Conservation (phyloP, 2,113 vertebrate genomes). For the Corythornis madagascariensis region DNA sequence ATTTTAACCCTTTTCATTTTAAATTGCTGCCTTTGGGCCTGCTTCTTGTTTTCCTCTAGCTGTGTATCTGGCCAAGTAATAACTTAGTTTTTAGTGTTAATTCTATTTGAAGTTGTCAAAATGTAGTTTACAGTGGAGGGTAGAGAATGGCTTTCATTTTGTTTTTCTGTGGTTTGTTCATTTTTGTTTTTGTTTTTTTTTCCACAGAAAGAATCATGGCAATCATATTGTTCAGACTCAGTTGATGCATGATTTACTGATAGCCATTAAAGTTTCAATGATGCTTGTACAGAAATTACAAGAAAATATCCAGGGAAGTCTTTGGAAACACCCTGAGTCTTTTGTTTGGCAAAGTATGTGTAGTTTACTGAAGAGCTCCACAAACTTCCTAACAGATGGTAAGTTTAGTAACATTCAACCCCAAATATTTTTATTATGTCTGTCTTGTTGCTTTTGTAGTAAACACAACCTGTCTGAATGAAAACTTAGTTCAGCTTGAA, state of each 20-base stretch:
- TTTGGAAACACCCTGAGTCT: conserved; percentile 60
- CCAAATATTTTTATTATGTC: neutral
- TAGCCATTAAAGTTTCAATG: conserved; percentile 87
- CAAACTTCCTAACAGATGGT: conserved; percentile 87
- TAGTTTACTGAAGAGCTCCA: conserved; percentile 81
- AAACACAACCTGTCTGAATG: neutral
- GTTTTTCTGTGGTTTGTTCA: neutral
- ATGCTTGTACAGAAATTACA: conserved; percentile 85
- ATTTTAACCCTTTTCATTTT: neutral
- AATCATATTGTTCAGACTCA: conserved; percentile 86
- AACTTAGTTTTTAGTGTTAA: neutral
- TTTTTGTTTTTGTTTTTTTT: neutral
- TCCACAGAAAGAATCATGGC: conserved; percentile 81
- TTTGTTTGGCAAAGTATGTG: conserved; percentile 80
- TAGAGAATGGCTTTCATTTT: neutral
- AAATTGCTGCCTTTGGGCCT: neutral
- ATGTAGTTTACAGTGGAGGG: neutral
- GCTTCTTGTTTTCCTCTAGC: neutral
- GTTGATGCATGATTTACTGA: conserved; percentile 87
- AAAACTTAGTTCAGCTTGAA: neutral
- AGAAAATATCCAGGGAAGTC: conserved; percentile 57
- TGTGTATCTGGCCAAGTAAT: neutral
- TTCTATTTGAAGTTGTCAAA: neutral
- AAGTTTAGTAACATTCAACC: conserved; percentile 39
- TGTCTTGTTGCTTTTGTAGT: neutral